Percentiles rank a stretch among this genome's conserved stretches.
Conservation (phyloP, 2,113 vertebrate genomes). For the Baryphthengus martii region DNA sequence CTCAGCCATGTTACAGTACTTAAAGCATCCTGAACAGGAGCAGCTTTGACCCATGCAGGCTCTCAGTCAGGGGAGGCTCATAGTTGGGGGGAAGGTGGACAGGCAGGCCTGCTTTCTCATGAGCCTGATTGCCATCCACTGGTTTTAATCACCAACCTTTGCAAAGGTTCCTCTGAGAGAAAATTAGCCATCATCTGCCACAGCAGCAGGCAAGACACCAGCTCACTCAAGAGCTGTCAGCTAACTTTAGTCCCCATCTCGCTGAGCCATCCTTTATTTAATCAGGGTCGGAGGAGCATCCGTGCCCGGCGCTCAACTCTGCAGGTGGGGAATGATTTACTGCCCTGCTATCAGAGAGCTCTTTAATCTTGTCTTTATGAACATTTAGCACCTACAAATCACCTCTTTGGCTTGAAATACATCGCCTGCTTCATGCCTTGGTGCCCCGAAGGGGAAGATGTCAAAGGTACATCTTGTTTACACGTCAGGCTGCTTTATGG, state of each 20-base stretch:
- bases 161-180: constrained; percentile 25
- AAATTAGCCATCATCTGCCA: constrained; percentile 20
- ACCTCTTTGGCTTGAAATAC: constrained; percentile 54
- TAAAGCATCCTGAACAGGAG: not conserved
- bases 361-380: constrained; percentile 70
- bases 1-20: not conserved
- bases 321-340: constrained; percentile 53
- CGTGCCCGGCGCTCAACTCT: not conserved
- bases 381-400: constrained; percentile 59
- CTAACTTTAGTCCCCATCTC: constrained; percentile 12
- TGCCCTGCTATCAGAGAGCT: constrained; percentile 29
- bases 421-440: constrained; percentile 43
- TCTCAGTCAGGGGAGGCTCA: not conserved
- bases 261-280: constrained; percentile 41
- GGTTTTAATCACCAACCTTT: constrained; percentile 59
- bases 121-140: constrained; percentile 12
- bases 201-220: not conserved
- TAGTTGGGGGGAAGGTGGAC: not conserved
- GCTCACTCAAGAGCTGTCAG: constrained; percentile 40
- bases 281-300: constrained; percentile 46
- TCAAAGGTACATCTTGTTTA: constrained; percentile 70
- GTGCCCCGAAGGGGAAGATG: constrained; percentile 38
- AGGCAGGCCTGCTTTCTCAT: not conserved
- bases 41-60: not conserved
- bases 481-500: constrained; percentile 49